Conservation (phyloP, 1,140 invertebrate species). For the Nephotettix cincticeps region DNA sequence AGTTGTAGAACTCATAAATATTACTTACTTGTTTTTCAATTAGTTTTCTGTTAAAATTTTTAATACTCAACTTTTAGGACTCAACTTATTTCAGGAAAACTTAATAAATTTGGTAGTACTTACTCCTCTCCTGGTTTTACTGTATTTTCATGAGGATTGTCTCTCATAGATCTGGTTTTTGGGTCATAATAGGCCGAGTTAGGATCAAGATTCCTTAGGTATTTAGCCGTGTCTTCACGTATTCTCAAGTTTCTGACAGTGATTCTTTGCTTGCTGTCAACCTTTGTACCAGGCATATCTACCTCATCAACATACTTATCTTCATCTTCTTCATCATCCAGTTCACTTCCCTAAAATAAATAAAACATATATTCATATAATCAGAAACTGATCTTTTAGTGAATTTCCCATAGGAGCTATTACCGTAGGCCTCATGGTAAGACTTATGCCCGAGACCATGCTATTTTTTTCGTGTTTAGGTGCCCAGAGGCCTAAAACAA, state of each 20-base stretch:
- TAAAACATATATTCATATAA: not conserved
- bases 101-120: too few species aligned
- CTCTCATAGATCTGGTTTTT: constrained; percentile 97
- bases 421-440: too few species aligned
- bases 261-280: constrained; percentile 98
- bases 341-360: constrained; percentile 47
- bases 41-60: too few species aligned
- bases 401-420: too few species aligned
- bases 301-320: constrained; percentile 96
- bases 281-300: constrained; percentile 98
- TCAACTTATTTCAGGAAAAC: too few species aligned
- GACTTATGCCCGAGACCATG: too few species aligned
- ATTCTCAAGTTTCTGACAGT: constrained; percentile 98
- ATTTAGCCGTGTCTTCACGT: constrained; percentile 98
- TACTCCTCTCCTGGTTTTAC: constrained; percentile 64
- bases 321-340: constrained; percentile 80
- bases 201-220: constrained; percentile 93
- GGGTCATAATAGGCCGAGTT: constrained; percentile 99
- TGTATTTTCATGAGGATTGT: constrained; percentile 82
- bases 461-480: too few species aligned
- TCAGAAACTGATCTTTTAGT: too few species aligned
- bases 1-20: too few species aligned
- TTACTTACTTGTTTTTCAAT: too few species aligned
- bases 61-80: too few species aligned
- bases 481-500: too few species aligned